These are phyloP conservation scores for Enteromius afrohamiltoni DNA, from an alignment of 2,797 vertebrate species.

Conservation along the genomic window DNA sequence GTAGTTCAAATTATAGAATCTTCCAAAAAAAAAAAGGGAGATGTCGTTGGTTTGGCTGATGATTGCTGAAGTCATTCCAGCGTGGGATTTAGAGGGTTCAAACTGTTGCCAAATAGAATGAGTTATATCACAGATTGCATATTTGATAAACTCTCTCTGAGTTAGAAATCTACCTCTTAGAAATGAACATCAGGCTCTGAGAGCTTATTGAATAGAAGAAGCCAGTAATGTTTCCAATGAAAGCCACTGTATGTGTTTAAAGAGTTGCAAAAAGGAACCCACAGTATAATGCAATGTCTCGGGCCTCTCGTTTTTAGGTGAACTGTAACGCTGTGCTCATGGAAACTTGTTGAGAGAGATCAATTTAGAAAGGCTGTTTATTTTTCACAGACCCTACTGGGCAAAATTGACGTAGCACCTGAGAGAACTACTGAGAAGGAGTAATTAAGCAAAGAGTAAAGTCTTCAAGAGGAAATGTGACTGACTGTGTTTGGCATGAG, in stretches of 20 bases:
- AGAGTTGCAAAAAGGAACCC: constrained; percentile 32
- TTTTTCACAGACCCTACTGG: constrained; percentile 66
- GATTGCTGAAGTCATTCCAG: constrained; percentile 43
- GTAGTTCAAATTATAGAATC: constrained; percentile 13
- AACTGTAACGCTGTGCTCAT: constrained; percentile 60
- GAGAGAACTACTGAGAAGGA: constrained; percentile 65
- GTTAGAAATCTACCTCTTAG: constrained; percentile 23
- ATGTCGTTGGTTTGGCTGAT: constrained; percentile 45
- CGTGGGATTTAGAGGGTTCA: constrained; percentile 43
- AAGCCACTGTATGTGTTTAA: constrained; percentile 21
- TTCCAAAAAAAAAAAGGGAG: constrained; percentile 28
- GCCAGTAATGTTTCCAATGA: constrained; percentile 39
- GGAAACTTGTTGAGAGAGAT: constrained; percentile 69
- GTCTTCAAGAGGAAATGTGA: constrained; percentile 55
- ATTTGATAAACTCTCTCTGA: constrained; percentile 51
- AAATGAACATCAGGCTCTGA: constrained; percentile 34
- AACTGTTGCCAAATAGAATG: constrained; percentile 42
- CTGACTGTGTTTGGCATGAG: constrained; percentile 56
- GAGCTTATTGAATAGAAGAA: constrained; percentile 30
- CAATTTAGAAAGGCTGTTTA: constrained; percentile 69
- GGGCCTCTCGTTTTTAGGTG: constrained; percentile 32
- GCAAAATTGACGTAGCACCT: constrained; percentile 70
- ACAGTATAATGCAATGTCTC: constrained; percentile 13
- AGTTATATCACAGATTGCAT: constrained; percentile 47
- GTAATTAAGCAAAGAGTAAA: constrained; percentile 62